phyloP scores from a whole-genome alignment of 2,797 vertebrate genomes.

The Glossophaga mutica region DNA sequence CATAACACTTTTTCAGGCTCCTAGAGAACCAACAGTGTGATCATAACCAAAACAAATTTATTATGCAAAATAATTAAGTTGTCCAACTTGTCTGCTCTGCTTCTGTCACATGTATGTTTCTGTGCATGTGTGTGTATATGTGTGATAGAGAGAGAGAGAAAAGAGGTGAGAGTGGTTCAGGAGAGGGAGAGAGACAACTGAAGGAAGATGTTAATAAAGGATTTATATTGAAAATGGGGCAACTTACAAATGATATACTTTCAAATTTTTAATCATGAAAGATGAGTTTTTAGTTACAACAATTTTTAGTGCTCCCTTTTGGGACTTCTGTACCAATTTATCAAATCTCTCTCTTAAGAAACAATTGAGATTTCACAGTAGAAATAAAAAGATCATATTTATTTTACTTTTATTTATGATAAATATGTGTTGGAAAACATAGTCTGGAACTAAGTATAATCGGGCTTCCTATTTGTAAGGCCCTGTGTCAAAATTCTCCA shows the following conservation, averaged over 20 bases:
- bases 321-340: not conserved
- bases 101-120: not conserved
- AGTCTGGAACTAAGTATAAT: not conserved
- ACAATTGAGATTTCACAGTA: not conserved
- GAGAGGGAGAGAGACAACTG: not conserved
- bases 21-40: not conserved
- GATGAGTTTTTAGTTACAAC: not conserved
- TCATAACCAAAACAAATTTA: not conserved
- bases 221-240: not conserved
- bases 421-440: not conserved
- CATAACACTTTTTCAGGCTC: not conserved
- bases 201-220: not conserved
- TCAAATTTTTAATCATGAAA: not conserved
- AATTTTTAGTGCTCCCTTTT: not conserved
- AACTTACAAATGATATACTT: not conserved
- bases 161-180: not conserved
- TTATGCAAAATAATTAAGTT: not conserved
- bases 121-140: not conserved
- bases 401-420: not conserved
- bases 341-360: not conserved
- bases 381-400: not conserved
- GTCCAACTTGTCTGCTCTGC: not conserved
- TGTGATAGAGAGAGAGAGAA: no score
- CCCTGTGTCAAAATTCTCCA: not conserved
- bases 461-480: not conserved